A percentile compares a stretch with the other conserved stretches of the same genome.
These are phyloP conservation scores for Sceloporus tristichus DNA, from an alignment of 2,113 vertebrate species.

Conservation along the genomic window DNA sequence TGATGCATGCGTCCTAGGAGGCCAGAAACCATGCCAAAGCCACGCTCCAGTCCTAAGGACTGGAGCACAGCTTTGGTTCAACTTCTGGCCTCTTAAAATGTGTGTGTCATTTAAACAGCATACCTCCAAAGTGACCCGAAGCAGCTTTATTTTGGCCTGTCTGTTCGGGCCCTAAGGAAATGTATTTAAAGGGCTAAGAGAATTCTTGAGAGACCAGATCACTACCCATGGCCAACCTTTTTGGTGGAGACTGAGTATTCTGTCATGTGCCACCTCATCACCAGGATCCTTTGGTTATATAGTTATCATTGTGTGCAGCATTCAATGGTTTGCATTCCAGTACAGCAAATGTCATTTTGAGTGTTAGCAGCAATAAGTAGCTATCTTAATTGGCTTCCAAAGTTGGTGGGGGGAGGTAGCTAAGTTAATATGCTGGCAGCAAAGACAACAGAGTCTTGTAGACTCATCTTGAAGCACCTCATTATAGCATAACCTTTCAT, in stretches of 20 bases:
- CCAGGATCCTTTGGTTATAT: neutral
- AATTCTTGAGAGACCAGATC: too few species aligned
- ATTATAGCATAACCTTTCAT: neutral
- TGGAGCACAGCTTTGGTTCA: too few species aligned
- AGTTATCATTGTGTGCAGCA: neutral
- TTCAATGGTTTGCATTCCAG: neutral
- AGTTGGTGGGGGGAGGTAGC: neutral
- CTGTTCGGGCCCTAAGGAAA: too few species aligned
- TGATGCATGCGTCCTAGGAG: too few species aligned
- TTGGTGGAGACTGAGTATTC: neutral
- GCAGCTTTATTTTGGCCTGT: too few species aligned
- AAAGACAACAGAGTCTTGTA: neutral
- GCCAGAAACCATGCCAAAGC: too few species aligned
- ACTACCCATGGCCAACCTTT: neutral
- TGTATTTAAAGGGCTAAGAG: too few species aligned
- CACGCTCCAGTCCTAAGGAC: too few species aligned
- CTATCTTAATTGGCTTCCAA: neutral
- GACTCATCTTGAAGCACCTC: neutral
- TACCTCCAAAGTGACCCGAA: too few species aligned
- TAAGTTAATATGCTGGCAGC: neutral
- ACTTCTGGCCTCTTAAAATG: too few species aligned
- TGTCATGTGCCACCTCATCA: neutral
- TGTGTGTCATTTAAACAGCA: too few species aligned
- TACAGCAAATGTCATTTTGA: constrained; percentile 1
- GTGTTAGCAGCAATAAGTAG: neutral